These are phyloP conservation scores for Mayetiola destructor DNA, from an alignment of 2,888 invertebrate species.

Conservation along the genomic window DNA sequence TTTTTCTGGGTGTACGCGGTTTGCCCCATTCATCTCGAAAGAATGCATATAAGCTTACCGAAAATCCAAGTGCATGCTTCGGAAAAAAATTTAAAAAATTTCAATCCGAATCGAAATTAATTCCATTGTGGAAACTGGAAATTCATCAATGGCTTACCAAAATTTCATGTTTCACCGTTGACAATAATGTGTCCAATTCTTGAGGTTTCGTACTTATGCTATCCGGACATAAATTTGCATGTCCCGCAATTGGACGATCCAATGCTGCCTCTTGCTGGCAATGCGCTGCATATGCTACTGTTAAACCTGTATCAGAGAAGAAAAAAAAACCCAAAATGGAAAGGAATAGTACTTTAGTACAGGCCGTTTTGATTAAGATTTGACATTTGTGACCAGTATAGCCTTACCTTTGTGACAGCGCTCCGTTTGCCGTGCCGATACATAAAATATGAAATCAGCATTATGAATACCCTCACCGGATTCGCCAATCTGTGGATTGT, in stretches of 20 bases:
- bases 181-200: conserved; percentile 78
- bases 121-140: too few relatives aligned
- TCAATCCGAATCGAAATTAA: too few relatives aligned
- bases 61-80: conserved; percentile 94
- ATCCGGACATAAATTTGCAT: conserved; percentile 94
- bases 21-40: conserved; percentile 72
- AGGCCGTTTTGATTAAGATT: too few relatives aligned
- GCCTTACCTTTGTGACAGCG: conserved; percentile 84
- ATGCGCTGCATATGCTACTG: conserved; percentile 95
- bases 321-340: too few relatives aligned
- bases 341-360: too few relatives aligned
- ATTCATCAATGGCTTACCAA: conserved; percentile 37
- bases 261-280: conserved; percentile 90
- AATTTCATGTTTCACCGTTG: conserved; percentile 97
- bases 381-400: too few relatives aligned
- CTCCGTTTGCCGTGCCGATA: conserved; percentile 85
- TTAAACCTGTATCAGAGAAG: too few relatives aligned
- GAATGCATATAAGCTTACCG: conserved; percentile 91
- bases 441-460: conserved; percentile 92
- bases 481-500: conserved; percentile 37
- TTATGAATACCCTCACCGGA: conserved; percentile 56
- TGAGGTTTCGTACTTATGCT: conserved; percentile 83
- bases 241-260: conserved; percentile 96
- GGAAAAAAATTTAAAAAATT: too few relatives aligned
- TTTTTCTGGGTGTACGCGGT: conserved; percentile 66